Conservation (phyloP, 1,140 invertebrate species). For the Megalonaias nervosa region DNA sequence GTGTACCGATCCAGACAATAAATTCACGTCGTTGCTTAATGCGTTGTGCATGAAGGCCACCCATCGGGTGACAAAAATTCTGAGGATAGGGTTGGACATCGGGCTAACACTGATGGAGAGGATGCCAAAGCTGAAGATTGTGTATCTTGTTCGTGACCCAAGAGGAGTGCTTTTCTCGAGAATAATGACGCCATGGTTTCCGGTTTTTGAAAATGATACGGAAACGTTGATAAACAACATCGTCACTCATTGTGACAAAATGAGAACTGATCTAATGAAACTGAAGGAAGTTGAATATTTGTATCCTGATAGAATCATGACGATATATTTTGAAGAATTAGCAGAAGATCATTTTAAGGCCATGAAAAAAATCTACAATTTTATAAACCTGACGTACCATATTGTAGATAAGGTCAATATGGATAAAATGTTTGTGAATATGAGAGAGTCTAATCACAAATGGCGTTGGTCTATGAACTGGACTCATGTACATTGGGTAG, state of each 20-base stretch:
- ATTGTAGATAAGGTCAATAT: no score
- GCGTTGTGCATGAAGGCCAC: not conserved
- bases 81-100: slow-evolving; percentile 16
- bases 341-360: no score
- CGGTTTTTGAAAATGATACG: slow-evolving; percentile 11
- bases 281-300: not conserved
- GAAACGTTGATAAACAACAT: not conserved
- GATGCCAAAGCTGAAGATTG: slow-evolving; percentile 2
- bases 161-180: slow-evolving; percentile 17
- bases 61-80: slow-evolving; percentile 14
- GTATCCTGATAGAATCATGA: no score
- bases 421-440: no score
- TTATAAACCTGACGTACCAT: no score
- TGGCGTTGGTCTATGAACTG: no score
- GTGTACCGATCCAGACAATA: no score
- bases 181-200: slow-evolving; percentile 19
- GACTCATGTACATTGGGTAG: no score
- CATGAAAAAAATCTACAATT: no score
- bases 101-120: slow-evolving; percentile 15
- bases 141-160: slow-evolving; percentile 11
- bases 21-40: no score
- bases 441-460: no score
- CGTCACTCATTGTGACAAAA: slow-evolving; percentile 13
- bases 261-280: not conserved
- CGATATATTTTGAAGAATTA: no score